Conservation (phyloP, 2,797 vertebrate genomes). For the Brotula barbata region DNA sequence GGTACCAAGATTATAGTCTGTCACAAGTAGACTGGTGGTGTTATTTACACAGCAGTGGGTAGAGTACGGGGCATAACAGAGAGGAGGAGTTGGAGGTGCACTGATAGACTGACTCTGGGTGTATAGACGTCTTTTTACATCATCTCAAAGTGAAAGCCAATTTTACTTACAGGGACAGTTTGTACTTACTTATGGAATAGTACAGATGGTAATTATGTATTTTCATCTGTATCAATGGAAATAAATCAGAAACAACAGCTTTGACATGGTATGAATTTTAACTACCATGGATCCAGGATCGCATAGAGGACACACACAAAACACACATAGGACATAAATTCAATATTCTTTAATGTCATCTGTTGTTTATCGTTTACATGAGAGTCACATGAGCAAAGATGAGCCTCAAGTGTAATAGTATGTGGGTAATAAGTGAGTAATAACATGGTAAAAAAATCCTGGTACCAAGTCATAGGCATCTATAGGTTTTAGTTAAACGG, state of each 20-base stretch:
- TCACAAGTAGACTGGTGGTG: conserved; percentile 48
- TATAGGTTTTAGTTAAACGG: no score
- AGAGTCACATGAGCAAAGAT: neutral
- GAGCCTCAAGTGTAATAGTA: neutral
- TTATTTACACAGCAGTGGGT: conserved; percentile 70
- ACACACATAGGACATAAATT: no score
- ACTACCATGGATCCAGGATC: no score
- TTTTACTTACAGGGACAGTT: no score
- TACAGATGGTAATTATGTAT: no score
- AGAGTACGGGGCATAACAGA: conserved; percentile 35
- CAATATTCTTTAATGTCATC: neutral
- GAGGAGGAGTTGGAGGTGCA: conserved; percentile 54
- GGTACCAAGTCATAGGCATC: no score
- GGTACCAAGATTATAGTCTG: conserved; percentile 67
- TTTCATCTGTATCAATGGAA: no score
- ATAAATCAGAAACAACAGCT: no score
- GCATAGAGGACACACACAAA: neutral
- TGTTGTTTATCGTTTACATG: neutral
- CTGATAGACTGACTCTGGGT: conserved; percentile 52
- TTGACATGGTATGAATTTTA: no score
- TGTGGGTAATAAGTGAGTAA: no score
- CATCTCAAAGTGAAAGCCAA: conserved; percentile 49
- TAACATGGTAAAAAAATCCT: no score
- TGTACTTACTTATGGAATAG: no score
- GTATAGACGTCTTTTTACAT: conserved; percentile 56